These are phyloP conservation scores for Calephelis nemesis DNA, from an alignment of 1,140 invertebrate species.

Conservation along the genomic window DNA sequence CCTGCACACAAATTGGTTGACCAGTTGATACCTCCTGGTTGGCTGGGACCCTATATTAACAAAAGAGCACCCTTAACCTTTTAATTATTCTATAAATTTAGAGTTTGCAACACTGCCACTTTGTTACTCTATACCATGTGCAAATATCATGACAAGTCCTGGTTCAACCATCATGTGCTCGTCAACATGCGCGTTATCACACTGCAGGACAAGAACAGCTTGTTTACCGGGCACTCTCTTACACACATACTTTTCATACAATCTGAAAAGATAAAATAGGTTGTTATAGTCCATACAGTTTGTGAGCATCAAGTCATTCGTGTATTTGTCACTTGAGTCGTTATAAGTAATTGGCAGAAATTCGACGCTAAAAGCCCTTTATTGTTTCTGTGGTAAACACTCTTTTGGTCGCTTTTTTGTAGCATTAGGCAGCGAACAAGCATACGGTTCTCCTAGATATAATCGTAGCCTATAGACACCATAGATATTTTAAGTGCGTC, in stretches of 20 bases:
- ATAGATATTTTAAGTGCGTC: no score
- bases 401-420: no score
- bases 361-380: no score
- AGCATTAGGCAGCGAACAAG: no score
- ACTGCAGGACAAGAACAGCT: conserved; percentile 95
- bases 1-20: neutral
- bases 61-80: neutral
- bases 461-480: no score
- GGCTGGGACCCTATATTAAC: neutral
- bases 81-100: neutral
- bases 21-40: neutral
- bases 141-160: conserved; percentile 99
- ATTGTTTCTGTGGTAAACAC: no score
- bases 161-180: conserved; percentile 98
- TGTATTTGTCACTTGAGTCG: no score
- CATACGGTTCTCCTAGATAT: no score
- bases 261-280: conserved; percentile 50
- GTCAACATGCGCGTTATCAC: conserved; percentile 96
- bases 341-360: no score
- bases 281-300: no score
- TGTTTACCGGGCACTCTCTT: conserved; percentile 96
- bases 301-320: no score
- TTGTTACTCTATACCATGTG: conserved; percentile 93
- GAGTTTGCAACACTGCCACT: conserved; percentile 3
- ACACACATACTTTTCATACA: conserved; percentile 96